A percentile compares a stretch with the other conserved stretches of the same genome.
These are phyloP conservation scores for Eurystomus gularis DNA, from an alignment of 2,113 vertebrate species.

Conservation along the genomic window DNA sequence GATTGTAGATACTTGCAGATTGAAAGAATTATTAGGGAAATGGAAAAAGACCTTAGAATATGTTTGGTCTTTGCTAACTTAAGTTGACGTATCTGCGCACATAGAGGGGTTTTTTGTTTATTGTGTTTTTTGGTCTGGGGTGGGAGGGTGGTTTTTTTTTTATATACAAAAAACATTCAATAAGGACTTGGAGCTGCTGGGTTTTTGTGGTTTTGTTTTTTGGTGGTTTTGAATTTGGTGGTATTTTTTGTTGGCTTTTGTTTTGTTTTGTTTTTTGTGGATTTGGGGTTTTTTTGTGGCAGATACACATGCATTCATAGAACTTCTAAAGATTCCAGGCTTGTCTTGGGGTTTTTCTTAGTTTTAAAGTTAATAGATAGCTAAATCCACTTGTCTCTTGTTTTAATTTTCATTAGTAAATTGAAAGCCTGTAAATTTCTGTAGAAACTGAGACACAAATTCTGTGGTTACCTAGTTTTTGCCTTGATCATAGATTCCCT, in stretches of 20 bases:
- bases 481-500: conserved; percentile 71
- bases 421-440: conserved; percentile 75
- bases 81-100: conserved; percentile 86
- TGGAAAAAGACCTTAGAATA: conserved; percentile 67
- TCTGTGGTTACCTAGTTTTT: conserved; percentile 72
- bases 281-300: conserved; percentile 68
- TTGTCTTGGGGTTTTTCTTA: conserved; percentile 91
- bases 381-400: conserved; percentile 87
- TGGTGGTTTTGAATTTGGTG: not conserved
- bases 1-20: conserved; percentile 95
- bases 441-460: conserved; percentile 73
- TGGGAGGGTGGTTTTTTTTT: not conserved
- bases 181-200: conserved; percentile 86
- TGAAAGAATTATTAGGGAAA: conserved; percentile 76
- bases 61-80: conserved; percentile 81
- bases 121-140: not conserved
- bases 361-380: conserved; percentile 98
- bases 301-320: conserved; percentile 89
- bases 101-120: not conserved
- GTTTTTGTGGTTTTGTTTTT: not conserved
- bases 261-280: not conserved
- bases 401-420: conserved; percentile 75
- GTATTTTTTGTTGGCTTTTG: not conserved
- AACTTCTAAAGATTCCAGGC: conserved; percentile 85
- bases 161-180: conserved; percentile 76